phyloP scores from a whole-genome alignment of 2,797 vertebrate genomes.

The Pipistrellus pipistrellus region DNA sequence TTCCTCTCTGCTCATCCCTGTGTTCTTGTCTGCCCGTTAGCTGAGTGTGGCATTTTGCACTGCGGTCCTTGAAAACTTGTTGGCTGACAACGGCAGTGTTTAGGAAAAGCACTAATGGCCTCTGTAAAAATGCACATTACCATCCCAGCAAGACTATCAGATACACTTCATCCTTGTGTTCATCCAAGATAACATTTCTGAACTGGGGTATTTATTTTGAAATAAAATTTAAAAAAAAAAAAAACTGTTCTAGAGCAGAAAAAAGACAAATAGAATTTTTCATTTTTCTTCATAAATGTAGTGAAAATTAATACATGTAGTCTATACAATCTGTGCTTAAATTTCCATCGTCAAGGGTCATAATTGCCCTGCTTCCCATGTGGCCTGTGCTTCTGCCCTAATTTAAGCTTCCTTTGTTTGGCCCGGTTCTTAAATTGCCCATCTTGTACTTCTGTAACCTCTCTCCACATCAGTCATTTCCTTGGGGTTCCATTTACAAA shows the following conservation, averaged over 20 bases:
- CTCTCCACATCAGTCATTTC: conserved; percentile 34
- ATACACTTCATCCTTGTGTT: not conserved
- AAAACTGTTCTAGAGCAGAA: conserved; percentile 42
- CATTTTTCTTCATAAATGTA: not conserved
- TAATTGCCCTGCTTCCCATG: not conserved
- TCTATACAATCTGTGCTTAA: not conserved
- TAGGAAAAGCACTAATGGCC: not conserved
- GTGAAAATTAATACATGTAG: not conserved
- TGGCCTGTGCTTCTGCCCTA: not conserved
- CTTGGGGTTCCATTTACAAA: not conserved
- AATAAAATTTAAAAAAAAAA: not conserved
- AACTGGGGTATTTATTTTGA: not conserved
- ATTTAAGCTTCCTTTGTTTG: not conserved
- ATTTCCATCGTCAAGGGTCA: not conserved
- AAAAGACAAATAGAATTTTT: conserved; percentile 29
- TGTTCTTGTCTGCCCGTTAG: not conserved
- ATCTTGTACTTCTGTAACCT: conserved; percentile 36
- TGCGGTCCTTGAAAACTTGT: not conserved
- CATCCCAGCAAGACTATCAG: not conserved
- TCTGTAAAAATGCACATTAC: not conserved
- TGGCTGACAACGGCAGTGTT: not conserved
- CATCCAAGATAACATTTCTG: not conserved
- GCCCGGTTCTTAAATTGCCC: not conserved
- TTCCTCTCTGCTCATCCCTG: not conserved
- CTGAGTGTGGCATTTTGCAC: not conserved